A percentile compares a stretch with the other conserved stretches of the same genome.
Evolutionary conservation across 2,113 vertebrate species (phyloP).

Genomic region (Prionailurus viverrinus): DNA sequence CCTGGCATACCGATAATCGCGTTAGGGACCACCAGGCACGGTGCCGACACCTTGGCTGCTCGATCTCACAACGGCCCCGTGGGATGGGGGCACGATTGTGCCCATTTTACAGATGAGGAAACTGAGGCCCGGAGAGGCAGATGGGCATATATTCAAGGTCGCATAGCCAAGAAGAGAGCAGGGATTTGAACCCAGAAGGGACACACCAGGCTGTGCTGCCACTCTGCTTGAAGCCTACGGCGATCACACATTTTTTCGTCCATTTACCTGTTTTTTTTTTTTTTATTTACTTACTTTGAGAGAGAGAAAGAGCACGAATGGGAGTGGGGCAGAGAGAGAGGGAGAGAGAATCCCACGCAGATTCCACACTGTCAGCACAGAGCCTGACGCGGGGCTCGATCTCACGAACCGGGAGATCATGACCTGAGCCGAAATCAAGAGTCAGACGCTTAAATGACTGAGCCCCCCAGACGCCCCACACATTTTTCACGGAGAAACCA

Average conservation of each 20-base stretch:
- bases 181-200: background rate
- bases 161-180: background rate
- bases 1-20: fast-evolving
- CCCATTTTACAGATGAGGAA: background rate
- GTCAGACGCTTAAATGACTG: no score
- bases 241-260: fast-evolving
- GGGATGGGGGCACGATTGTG: fast-evolving
- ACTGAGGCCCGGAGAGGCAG: background rate
- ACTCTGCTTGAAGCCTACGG: background rate
- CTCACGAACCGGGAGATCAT: no score
- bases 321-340: no score
- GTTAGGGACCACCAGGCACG: fast-evolving
- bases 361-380: no score
- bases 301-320: no score
- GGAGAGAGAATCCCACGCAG: no score
- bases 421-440: no score
- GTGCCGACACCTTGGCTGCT: background rate
- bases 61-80: background rate
- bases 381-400: no score
- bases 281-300: no score
- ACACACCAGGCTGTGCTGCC: fast-evolving
- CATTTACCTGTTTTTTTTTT: no score
- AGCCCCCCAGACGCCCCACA: no score
- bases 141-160: background rate
- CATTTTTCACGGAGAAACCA: background rate